phyloP scores from a whole-genome alignment of 2,797 vertebrate species.

The Crocidura indochinensis region DNA sequence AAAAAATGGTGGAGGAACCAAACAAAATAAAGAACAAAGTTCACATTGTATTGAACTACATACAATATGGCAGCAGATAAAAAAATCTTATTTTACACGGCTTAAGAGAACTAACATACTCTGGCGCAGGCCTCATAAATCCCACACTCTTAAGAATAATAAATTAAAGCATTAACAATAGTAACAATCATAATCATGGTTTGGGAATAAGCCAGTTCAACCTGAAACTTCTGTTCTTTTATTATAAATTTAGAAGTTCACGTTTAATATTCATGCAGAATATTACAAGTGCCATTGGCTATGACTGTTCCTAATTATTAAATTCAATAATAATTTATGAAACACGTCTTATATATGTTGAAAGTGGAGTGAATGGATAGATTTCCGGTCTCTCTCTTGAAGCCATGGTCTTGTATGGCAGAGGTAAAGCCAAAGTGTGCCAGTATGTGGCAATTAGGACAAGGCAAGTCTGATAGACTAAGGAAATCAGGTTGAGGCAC shows the following conservation, averaged over 20 bases:
- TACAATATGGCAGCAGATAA: too few species aligned
- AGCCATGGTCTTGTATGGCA: not conserved
- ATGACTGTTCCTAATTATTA: not conserved
- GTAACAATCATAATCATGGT: not conserved
- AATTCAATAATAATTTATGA: not conserved
- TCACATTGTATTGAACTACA: too few species aligned
- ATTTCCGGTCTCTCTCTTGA: not conserved
- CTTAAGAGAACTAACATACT: too few species aligned
- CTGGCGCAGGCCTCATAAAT: too few species aligned
- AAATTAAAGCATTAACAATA: not conserved
- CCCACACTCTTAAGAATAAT: not conserved
- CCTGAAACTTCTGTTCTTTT: not conserved
- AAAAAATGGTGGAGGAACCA: too few species aligned
- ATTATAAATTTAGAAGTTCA: not conserved
- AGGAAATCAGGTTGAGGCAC: too few species aligned
- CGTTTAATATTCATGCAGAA: not conserved
- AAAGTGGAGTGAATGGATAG: not conserved
- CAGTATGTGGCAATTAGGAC: rapidly evolving
- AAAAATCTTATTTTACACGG: too few species aligned
- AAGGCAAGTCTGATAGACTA: rapidly evolving
- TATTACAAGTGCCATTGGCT: not conserved
- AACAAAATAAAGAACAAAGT: too few species aligned
- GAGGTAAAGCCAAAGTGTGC: not conserved
- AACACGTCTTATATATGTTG: not conserved
- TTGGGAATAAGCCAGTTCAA: not conserved